Base-by-base conservation (phyloP, 1,140 invertebrate species). In the Calephelis virginiensis region DNA sequence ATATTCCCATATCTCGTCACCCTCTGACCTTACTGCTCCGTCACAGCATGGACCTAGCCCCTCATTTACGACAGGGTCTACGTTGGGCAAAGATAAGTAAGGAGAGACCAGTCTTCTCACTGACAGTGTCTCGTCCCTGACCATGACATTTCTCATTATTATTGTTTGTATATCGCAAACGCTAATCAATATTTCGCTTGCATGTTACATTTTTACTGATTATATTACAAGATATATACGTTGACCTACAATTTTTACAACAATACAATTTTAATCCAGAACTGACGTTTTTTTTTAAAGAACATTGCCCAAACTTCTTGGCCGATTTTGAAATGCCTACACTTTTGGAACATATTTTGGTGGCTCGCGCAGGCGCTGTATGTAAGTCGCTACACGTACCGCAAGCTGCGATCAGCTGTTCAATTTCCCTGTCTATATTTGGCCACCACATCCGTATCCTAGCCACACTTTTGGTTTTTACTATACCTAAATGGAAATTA, bases 281-380 rank as follows among this genome's bases (percentile, higher is more conserved):
- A 38, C 12, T n/a, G 28, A 59, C 12, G 28, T 59, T 38, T 59
- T 10, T 59, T 59, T 56, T 56, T 17, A n/a, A 59, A 59, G 28
- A 11, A 59, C 53, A 12, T 59, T 12, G 53, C 12, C 53, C 53
- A 59, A 14, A 59, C 28, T 38, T 59, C 53, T n/a, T 59, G 53
- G 8, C 28, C 53, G n/a, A 59, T 11, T 59, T 38, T 59, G 37
- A 59, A 59, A 59, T 59, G 53, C 7, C 28, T 28, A 59, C 53
- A 38, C 12, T 59, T 59, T 59, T 59, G 17, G 37, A 59, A 59
- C n/a, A 59, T 8, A 38, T 59, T 8, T 8, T 59, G 28, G n/a
- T n/a, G n/a, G n/a, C n/a, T n/a, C n/a, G n/a, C n/a, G n/a, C n/a
- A n/a, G n/a, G n/a, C n/a, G n/a, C n/a, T n/a, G n/a, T n/a, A n/a